phyloP scores from a whole-genome alignment of 2,113 vertebrate species.

The Ailuropoda melanoleuca region DNA sequence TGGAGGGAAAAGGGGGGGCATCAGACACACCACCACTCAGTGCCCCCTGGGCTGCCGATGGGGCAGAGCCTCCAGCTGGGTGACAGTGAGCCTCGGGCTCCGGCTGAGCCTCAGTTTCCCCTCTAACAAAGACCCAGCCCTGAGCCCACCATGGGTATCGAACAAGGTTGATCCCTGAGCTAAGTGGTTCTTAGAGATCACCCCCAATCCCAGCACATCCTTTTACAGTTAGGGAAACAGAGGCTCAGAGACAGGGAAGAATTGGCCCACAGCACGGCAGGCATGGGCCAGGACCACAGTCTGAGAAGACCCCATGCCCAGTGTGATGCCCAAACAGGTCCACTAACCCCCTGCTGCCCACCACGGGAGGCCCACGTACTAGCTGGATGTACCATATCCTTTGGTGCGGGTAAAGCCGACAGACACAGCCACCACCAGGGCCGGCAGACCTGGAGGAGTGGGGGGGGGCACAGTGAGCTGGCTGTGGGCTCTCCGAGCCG shows the following conservation, averaged over 20 bases:
- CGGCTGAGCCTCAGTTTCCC: neutral
- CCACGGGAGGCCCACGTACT: conserved; percentile 88
- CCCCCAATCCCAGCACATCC: neutral
- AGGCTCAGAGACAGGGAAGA: neutral
- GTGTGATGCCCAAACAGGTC: neutral
- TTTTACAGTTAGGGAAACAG: neutral
- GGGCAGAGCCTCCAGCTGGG: neutral
- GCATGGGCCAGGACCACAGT: neutral
- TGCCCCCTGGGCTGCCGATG: neutral
- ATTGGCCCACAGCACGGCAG: neutral
- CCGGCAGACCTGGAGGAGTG: conserved; percentile 88
- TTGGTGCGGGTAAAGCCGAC: conserved; percentile 96
- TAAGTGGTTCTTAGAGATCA: neutral
- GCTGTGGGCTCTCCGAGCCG: neutral
- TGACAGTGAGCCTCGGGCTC: neutral
- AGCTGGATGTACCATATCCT: conserved; percentile 95
- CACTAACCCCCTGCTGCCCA: neutral
- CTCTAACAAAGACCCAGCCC: neutral
- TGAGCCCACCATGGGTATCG: neutral
- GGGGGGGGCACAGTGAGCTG: neutral
- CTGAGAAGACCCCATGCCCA: neutral
- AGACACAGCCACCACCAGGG: conserved; percentile 95
- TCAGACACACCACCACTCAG: conserved; percentile 2
- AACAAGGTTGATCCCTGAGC: neutral
- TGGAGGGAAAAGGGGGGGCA: neutral